These are phyloP conservation scores for Campoletis raptor DNA, from an alignment of 2,888 invertebrate species.

Conservation along the genomic window DNA sequence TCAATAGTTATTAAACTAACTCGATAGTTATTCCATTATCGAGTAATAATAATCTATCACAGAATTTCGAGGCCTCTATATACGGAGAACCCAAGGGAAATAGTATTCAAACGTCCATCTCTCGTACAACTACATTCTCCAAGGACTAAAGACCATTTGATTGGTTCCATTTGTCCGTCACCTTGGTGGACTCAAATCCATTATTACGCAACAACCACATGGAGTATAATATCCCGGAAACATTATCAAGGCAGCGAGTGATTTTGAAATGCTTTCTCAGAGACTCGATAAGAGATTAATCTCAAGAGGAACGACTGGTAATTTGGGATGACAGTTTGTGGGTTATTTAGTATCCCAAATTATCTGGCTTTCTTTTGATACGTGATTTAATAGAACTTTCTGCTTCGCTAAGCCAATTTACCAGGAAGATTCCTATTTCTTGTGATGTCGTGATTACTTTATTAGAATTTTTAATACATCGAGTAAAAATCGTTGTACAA, in stretches of 20 bases:
- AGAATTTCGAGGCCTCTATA: neutral
- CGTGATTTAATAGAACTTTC: neutral
- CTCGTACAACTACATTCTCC: neutral
- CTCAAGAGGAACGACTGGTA: neutral
- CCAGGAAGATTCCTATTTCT: neutral
- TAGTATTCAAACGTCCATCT: slow-evolving; percentile 30
- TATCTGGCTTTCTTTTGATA: neutral
- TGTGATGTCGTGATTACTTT: neutral
- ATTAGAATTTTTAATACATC: too few species aligned
- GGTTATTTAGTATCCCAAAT: neutral
- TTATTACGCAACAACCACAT: slow-evolving; percentile 1
- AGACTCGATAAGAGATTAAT: neutral
- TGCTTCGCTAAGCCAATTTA: neutral
- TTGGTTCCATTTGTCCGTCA: slow-evolving; percentile 17
- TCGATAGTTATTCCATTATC: slow-evolving; percentile 10
- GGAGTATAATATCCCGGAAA: neutral
- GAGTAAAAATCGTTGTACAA: too few species aligned
- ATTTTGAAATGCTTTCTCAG: neutral
- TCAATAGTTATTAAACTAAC: neutral
- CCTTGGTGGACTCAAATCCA: neutral
- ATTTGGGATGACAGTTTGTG: neutral
- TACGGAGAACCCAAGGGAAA: neutral
- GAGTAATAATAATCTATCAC: slow-evolving; percentile 2
- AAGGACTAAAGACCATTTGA: slow-evolving; percentile 25
- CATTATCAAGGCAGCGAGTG: neutral